Evolutionary conservation across 2,888 invertebrate genomes (phyloP), one percentile per base, ranked within the genome.

Genomic region (Polietes domitor): DNA sequence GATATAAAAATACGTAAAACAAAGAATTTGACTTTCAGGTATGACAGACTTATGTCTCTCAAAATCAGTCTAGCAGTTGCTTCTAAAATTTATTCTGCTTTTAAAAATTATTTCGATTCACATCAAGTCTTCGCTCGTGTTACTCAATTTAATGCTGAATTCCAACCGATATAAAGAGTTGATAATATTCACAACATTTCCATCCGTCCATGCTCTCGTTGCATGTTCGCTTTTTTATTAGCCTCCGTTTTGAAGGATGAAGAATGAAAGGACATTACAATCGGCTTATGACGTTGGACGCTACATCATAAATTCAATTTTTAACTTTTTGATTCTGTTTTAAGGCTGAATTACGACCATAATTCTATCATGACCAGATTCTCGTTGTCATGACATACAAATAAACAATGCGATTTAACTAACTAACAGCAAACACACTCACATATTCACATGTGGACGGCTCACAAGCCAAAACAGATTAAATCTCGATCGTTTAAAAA

Each of bases 361-460:
- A 53, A 53, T 53, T 53, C 53, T 53, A 53, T 53, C 53, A 53
- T 21, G 53, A 53, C 53, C 53, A 53, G 53, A 53, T 53, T 21
- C 53, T 53, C 53, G 53, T 53, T 53, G 53, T 53, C 53, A 53
- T 53, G 24, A 53, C 53, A 53, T 21, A 53, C 21, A 53, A 53
- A 53, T 53, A 53, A 53, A 53, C 53, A 53, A 53, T 53, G 53
- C 21, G 53, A 53, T 53, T 50, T 53, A 21, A 21, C 53, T 53
- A 53, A 53, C 53, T 53, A n/a, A 47, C 47, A 47, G n/a, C n/a
- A n/a, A n/a, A 12, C 47, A n/a, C 47, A 47, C 47, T 15, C 15
- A n/a, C 47, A 47, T 9, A 32, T 32, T 32, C 32, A 32, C 5
- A 32, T 32, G 32, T 9, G 5, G 4, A 6, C 9, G 32, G 5